Base-by-base conservation (phyloP, 2,888 invertebrate species). In the Limnephilus lunatus region DNA sequence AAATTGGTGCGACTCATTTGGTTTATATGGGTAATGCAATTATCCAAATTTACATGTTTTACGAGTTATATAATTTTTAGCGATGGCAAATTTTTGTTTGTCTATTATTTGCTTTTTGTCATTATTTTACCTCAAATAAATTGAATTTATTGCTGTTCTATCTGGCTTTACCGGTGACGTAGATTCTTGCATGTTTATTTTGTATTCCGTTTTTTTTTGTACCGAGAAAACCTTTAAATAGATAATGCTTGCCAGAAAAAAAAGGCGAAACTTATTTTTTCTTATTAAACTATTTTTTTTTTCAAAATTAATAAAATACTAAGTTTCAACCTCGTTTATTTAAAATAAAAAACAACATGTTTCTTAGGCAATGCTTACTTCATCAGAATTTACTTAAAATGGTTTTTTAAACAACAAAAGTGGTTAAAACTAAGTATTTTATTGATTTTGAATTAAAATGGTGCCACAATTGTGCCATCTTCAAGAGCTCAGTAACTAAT, bases 1-100 rank as follows among this genome's bases (percentile, higher is more conserved):
- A 39, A 44, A 39, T 85, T 44, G 85, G 35, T 85, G 85, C 85
- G 35, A 85, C 39, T 39, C 39, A n/a, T 85, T 39, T 83, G 9
- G 32, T 83, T 35, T 19, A 83, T 83, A 83, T 83, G 82, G 32
- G 32, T 83, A 32, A 83, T 35, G 82, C 32, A 83, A 68, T 68
- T 68, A 68, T n/a, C 68, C 7, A 68, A 68, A 68, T 68, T 68
- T 68, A 68, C 25, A n/a, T 68, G 7, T 25, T 68, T 68, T n/a
- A 25, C 25, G 25, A 68, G 68, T 68, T 68, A 11, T 25, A n/a
- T 68, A 68, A 68, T n/a, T 9, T 25, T 68, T 68, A 68, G 25
- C 68, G 4, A 2, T 68, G 68, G 25, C 5, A 25, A 68, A 25
- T 1, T 68, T 68, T 68, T n/a, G 7, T 68, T 68, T 68, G 4